Evolutionary conservation across 2,888 invertebrate genomes (phyloP), one percentile per base, ranked within the genome.

Genomic region (Polia nebulosa): DNA sequence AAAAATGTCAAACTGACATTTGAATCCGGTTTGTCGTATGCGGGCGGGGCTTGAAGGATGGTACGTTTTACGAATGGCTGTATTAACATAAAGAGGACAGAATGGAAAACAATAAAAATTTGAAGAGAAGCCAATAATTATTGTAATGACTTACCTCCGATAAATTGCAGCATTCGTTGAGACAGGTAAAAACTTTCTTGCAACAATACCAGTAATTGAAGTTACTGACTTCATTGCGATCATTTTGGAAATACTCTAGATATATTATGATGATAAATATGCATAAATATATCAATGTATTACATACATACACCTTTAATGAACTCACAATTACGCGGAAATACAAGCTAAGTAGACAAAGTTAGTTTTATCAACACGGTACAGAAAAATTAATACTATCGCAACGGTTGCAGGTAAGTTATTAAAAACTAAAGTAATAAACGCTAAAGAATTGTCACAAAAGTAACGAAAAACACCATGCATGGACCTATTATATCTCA

Each of bases 161-260:
- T 63, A 32, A 6, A 36, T 34, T 49, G 11, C 17, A 36, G 34
- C 3, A 39, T 49, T 44, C 1, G 25, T 34, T 13, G 57, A 58
- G 2, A 41, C 25, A 22, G 60, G 57, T 34, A 73, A 39, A 2
- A 73, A 72, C 3, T 65, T 78, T 45, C 66, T 60, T 27, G 36
- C 47, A 47, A 72, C 6, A 57, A 20, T 52, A 34, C 65, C 44
- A 57, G 60, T 49, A 22, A 78, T 57, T 27, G 57, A 58, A 55
- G 44, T 32, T 3, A 49, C 52, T 17, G 57, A 66, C 73, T 76
- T 78, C 15, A 75, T 61, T 39, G 52, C 47, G 27, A 32, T 53
- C 73, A 76, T 70, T 32, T 63, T 78, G 9, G 7, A 49, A 44
- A 75, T 60, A 72, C 13, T 39, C n/a, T n/a, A n/a, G n/a, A n/a